A percentile compares a stretch with the other conserved stretches of the same genome.
These are phyloP conservation scores for Bucco capensis DNA, from an alignment of 2,113 vertebrate genomes.

Conservation along the genomic window DNA sequence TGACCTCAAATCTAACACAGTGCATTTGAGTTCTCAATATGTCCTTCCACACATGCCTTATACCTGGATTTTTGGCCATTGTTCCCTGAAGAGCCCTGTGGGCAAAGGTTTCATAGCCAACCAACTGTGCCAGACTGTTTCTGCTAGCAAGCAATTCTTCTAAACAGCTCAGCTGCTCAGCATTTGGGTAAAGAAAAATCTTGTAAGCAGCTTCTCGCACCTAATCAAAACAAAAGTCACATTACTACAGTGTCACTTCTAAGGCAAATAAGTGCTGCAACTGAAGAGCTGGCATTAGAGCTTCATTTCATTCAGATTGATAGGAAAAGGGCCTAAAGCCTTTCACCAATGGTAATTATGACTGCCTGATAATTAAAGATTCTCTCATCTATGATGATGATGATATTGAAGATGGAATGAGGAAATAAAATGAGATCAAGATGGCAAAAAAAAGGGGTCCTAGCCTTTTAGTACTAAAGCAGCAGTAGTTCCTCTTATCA, in stretches of 20 bases:
- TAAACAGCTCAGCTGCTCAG: slow-evolving; percentile 78
- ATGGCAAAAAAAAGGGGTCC: too few relatives aligned
- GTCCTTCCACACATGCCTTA: neutral
- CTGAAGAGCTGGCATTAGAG: neutral
- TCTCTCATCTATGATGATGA: too few relatives aligned
- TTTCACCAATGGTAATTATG: too few relatives aligned
- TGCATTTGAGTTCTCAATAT: neutral
- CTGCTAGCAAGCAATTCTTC: slow-evolving; percentile 86
- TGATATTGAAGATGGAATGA: too few relatives aligned
- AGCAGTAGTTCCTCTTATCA: neutral
- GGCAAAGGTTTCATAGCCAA: slow-evolving; percentile 88
- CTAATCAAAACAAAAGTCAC: slow-evolving; percentile 57
- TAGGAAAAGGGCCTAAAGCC: too few relatives aligned
- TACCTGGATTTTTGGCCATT: slow-evolving; percentile 92
- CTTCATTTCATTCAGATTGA: neutral
- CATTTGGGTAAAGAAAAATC: slow-evolving; percentile 89
- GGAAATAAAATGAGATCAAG: too few relatives aligned
- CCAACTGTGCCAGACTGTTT: slow-evolving; percentile 85
- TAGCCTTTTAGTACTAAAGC: neutral
- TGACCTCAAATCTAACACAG: neutral
- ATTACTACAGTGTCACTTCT: neutral
- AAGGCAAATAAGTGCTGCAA: neutral
- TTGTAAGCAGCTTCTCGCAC: slow-evolving; percentile 94
- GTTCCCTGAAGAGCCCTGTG: slow-evolving; percentile 93
- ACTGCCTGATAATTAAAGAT: too few relatives aligned